Evolutionary conservation across 2,888 invertebrate genomes (phyloP).

Genomic region (Campoplex nolae): DNA sequence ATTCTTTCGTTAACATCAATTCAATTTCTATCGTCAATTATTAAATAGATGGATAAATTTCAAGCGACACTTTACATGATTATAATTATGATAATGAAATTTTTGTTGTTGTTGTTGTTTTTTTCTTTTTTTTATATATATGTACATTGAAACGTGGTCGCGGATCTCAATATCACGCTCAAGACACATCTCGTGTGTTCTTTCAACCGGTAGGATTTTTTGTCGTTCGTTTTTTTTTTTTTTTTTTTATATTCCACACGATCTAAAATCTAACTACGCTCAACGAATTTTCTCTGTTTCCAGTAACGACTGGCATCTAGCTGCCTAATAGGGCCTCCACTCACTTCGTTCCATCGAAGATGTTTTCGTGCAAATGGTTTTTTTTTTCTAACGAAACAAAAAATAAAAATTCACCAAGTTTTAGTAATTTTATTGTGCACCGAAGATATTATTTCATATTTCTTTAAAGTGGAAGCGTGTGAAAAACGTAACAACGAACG

Average conservation of each 20-base stretch:
- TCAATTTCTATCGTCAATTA: background rate
- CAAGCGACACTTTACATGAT: slow-evolving; percentile 20
- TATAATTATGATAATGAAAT: background rate
- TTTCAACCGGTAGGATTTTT: slow-evolving; percentile 1
- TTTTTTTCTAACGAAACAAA: slow-evolving; percentile 2
- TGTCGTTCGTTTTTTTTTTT: slow-evolving; percentile 10
- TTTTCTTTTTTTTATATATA: background rate
- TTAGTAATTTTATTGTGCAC: background rate
- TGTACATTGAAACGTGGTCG: slow-evolving; percentile 60
- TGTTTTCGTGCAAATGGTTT: background rate
- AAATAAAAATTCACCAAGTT: slow-evolving; percentile 5
- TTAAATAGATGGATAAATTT: slow-evolving; percentile 5
- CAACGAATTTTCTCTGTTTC: slow-evolving; percentile 47
- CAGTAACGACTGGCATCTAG: slow-evolving; percentile 57
- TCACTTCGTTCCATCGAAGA: slow-evolving; percentile 47
- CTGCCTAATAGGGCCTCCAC: slow-evolving; percentile 62
- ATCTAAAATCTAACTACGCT: slow-evolving; percentile 53
- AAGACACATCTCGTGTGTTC: slow-evolving; percentile 32
- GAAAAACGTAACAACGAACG: background rate
- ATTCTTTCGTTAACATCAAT: background rate
- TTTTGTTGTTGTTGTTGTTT: background rate
- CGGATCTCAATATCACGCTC: slow-evolving; percentile 45
- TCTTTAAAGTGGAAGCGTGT: background rate
- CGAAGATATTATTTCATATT: background rate
- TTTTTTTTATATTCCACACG: slow-evolving; percentile 4